Percentiles rank a stretch among this genome's conserved stretches.
Conservation (phyloP, 2,113 vertebrate species). For the Calyptomena viridis region DNA sequence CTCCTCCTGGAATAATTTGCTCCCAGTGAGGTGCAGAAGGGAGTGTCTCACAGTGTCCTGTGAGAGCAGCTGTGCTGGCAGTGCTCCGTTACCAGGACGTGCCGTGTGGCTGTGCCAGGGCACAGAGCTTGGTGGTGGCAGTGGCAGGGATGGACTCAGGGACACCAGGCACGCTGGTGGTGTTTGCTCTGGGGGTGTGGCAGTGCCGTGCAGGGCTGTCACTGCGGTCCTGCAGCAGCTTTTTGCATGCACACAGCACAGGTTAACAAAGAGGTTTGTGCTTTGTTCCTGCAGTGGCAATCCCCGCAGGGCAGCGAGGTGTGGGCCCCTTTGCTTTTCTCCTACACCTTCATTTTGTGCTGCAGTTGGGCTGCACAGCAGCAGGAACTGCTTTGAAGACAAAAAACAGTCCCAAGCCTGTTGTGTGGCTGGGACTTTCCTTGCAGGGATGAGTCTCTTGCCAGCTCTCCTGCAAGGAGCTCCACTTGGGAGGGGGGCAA, state of each 20-base stretch:
- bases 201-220: background rate
- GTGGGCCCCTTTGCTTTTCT: background rate
- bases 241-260: rapidly evolving
- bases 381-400: background rate
- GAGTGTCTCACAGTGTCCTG: rapidly evolving
- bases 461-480: background rate
- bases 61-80: background rate
- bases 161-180: rapidly evolving
- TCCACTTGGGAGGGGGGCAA: rapidly evolving
- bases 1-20: background rate
- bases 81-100: rapidly evolving
- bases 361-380: background rate
- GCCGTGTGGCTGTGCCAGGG: rapidly evolving
- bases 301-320: background rate
- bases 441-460: background rate
- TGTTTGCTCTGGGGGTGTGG: background rate
- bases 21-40: background rate
- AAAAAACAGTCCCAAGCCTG: background rate
- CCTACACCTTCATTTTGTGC: background rate
- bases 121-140: background rate
- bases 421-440: background rate
- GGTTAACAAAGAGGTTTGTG: background rate
- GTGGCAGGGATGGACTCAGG: background rate
- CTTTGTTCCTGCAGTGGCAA: background rate
- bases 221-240: background rate